Conservation (phyloP, 2,888 invertebrate genomes). For the Erebia aethiops region DNA sequence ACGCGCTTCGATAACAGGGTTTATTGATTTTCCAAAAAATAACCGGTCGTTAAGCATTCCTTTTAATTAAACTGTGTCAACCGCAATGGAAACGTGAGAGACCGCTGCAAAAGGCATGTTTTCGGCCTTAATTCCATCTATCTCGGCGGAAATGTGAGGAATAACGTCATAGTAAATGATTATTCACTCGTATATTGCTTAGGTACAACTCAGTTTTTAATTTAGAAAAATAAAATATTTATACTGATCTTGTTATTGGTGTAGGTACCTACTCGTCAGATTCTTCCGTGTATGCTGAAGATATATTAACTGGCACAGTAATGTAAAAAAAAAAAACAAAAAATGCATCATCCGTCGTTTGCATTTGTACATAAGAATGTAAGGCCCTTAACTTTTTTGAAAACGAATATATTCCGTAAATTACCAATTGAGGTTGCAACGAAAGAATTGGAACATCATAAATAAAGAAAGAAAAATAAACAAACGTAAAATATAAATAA, state of each 20-base stretch:
- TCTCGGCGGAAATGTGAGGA: too few relatives aligned
- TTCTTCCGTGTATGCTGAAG: conserved; percentile 1
- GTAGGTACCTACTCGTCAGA: background rate
- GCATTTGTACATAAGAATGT: background rate
- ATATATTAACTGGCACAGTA: background rate
- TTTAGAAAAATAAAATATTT: too few relatives aligned
- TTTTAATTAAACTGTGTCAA: conserved; percentile 42
- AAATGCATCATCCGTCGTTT: background rate
- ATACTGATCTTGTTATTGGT: background rate
- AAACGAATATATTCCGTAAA: conserved; percentile 22
- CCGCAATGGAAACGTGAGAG: conserved; percentile 31
- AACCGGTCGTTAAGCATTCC: conserved; percentile 32
- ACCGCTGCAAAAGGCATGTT: conserved; percentile 6
- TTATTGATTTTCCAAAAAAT: conserved; percentile 45
- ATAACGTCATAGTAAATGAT: too few relatives aligned
- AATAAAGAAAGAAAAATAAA: conserved; percentile 33
- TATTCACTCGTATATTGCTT: too few relatives aligned
- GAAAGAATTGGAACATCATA: conserved; percentile 29
- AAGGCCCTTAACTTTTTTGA: conserved; percentile 15
- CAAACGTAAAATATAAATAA: conserved; percentile 29
- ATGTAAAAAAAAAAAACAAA: background rate
- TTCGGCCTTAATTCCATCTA: too few relatives aligned
- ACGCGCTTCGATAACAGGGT: conserved; percentile 40
- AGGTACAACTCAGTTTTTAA: too few relatives aligned
- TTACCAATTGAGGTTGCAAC: conserved; percentile 26